These are phyloP conservation scores for Nasonia giraulti DNA, from an alignment of 1,140 invertebrate species.

Conservation along the genomic window DNA sequence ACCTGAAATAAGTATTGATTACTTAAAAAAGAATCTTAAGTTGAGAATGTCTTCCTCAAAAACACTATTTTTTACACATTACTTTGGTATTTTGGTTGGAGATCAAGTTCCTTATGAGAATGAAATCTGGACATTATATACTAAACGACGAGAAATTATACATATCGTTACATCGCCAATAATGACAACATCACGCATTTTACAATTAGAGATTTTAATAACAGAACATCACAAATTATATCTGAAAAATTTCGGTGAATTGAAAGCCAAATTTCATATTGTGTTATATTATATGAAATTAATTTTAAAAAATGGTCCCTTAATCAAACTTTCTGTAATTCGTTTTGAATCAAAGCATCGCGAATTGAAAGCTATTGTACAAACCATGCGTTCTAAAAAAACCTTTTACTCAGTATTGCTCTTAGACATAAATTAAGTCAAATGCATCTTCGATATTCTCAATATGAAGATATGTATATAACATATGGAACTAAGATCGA, in stretches of 20 bases:
- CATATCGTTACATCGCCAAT: conserved; percentile 34
- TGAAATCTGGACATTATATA: conserved; percentile 53
- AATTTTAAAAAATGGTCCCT: background rate
- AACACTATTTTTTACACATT: conserved; percentile 56
- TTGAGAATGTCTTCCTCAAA: conserved; percentile 55
- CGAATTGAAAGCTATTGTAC: conserved; percentile 2
- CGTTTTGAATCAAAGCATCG: conserved; percentile 36
- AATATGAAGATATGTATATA: background rate
- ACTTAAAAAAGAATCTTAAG: conserved; percentile 45
- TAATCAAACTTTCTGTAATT: conserved; percentile 29
- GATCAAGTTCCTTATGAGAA: conserved; percentile 52
- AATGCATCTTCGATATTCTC: background rate
- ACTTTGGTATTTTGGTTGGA: conserved; percentile 57
- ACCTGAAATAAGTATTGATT: too few species aligned
- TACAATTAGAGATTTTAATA: conserved; percentile 2
- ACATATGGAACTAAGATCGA: background rate
- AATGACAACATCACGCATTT: conserved; percentile 24
- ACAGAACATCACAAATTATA: conserved; percentile 32
- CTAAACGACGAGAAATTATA: conserved; percentile 50
- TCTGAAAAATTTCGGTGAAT: conserved; percentile 31
- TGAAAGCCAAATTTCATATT: conserved; percentile 39
- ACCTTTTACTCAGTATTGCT: background rate
- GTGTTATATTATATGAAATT: conserved; percentile 30
- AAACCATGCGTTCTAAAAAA: background rate
- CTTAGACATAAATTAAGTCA: background rate